Conservation (phyloP, 2,797 vertebrate species). For the Sebastes vulpes region DNA sequence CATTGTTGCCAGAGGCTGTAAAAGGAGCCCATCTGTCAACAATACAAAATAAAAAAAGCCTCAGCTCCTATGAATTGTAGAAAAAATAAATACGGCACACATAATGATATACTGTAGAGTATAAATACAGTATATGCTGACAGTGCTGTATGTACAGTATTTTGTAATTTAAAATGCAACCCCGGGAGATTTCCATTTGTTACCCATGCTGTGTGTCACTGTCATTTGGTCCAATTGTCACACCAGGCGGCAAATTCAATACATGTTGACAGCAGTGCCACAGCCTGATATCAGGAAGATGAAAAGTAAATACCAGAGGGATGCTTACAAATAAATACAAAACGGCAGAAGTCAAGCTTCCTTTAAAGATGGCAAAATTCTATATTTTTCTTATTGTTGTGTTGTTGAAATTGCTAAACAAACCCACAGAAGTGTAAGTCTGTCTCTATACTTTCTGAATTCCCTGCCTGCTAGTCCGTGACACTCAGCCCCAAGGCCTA, state of each 20-base stretch:
- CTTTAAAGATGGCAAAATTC: not conserved
- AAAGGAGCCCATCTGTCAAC: not conserved
- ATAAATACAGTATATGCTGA: not conserved
- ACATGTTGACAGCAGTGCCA: slow-evolving; percentile 15
- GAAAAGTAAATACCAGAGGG: slow-evolving; percentile 12
- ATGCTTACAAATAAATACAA: slow-evolving; percentile 9
- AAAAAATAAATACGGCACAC: not conserved
- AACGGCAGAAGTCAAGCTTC: not conserved
- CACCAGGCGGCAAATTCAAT: slow-evolving; percentile 30
- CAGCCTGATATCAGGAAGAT: slow-evolving; percentile 20
- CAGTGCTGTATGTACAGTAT: not conserved
- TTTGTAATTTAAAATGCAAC: not conserved
- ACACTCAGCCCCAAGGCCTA: not conserved
- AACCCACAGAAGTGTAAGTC: not conserved
- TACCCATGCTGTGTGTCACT: not conserved
- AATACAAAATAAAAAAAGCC: slow-evolving; percentile 3
- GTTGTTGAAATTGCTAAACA: not conserved
- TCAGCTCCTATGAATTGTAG: slow-evolving; percentile 5
- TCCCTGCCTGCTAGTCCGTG: not conserved
- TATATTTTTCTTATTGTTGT: not conserved
- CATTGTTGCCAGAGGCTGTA: slow-evolving; percentile 20
- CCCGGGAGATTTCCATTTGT: slow-evolving; percentile 4
- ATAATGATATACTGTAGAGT: not conserved
- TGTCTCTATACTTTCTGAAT: not conserved
- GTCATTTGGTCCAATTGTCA: slow-evolving; percentile 37